Evolutionary conservation across 2,113 vertebrate genomes (phyloP).

Genomic region (Amia ocellicauda): DNA sequence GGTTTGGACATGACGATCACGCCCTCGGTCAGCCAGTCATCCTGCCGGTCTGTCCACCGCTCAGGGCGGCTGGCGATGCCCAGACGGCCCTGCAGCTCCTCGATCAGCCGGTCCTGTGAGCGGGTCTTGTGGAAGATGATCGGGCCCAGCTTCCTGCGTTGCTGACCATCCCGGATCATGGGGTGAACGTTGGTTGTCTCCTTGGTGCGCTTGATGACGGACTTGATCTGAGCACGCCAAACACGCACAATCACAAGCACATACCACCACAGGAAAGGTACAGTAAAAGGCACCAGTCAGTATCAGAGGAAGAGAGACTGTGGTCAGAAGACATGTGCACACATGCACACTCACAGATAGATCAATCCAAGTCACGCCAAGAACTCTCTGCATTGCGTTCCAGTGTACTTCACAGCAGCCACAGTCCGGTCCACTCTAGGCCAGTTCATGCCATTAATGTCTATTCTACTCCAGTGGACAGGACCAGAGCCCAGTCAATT

Average conservation of each 20-base stretch:
- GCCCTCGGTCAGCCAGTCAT: slow-evolving; percentile 87
- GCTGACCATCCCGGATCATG: slow-evolving; percentile 84
- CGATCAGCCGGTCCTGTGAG: slow-evolving; percentile 84
- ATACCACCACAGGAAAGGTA: no score
- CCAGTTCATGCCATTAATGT: no score
- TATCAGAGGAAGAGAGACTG: no score
- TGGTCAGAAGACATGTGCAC: neutral
- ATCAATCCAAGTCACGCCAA: neutral
- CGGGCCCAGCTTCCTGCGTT: slow-evolving; percentile 83
- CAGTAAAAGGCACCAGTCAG: no score
- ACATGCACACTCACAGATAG: slow-evolving; percentile 29
- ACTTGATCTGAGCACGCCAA: slow-evolving; percentile 83
- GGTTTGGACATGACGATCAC: slow-evolving; percentile 78
- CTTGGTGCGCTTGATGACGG: slow-evolving; percentile 92
- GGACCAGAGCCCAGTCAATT: no score
- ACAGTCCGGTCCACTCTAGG: neutral
- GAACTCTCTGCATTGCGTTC: neutral
- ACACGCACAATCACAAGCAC: slow-evolving; percentile 33
- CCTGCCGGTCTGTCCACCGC: slow-evolving; percentile 57
- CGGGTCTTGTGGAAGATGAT: slow-evolving; percentile 81
- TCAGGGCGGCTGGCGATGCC: slow-evolving; percentile 76
- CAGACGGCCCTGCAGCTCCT: slow-evolving; percentile 89
- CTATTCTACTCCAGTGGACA: no score
- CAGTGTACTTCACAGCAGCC: neutral
- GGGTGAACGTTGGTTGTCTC: slow-evolving; percentile 87